Percentiles rank a stretch among this genome's conserved stretches.
Conservation (phyloP, 2,113 vertebrate genomes). For the Seriola aureovittata region DNA sequence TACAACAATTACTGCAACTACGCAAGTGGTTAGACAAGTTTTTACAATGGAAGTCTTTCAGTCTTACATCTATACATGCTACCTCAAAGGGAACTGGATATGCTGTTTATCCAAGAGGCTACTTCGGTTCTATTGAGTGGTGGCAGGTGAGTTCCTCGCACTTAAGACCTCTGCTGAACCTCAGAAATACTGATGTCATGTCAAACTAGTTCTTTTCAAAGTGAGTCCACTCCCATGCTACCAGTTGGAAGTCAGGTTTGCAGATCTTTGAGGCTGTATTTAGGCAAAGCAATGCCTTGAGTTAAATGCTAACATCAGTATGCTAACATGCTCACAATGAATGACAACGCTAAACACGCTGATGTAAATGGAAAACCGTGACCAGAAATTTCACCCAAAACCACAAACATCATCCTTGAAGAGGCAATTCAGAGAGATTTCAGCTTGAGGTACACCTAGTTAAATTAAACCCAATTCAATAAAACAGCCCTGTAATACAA, state of each 20-base stretch:
- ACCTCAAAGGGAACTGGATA: slow-evolving; percentile 2
- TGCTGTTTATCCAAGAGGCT: neutral
- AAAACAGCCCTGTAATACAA: neutral
- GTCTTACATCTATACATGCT: neutral
- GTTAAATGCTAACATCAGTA: neutral
- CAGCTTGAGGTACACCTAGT: neutral
- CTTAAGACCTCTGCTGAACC: slow-evolving; percentile 1
- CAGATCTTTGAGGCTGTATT: neutral
- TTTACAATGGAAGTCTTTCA: neutral
- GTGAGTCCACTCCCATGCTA: neutral
- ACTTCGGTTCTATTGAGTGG: neutral
- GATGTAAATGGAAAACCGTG: neutral
- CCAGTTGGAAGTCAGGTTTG: neutral
- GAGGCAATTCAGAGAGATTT: neutral
- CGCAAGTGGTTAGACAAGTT: slow-evolving; percentile 9
- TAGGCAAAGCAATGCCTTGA: neutral
- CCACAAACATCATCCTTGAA: neutral
- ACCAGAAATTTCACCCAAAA: neutral
- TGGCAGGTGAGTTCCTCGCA: neutral
- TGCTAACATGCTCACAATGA: neutral
- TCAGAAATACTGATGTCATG: neutral
- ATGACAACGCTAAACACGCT: neutral
- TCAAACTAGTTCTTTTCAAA: no score
- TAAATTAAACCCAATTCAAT: neutral
- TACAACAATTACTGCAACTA: neutral